Conservation (phyloP, 1,140 invertebrate genomes). For the Drosophila gunungcola region DNA sequence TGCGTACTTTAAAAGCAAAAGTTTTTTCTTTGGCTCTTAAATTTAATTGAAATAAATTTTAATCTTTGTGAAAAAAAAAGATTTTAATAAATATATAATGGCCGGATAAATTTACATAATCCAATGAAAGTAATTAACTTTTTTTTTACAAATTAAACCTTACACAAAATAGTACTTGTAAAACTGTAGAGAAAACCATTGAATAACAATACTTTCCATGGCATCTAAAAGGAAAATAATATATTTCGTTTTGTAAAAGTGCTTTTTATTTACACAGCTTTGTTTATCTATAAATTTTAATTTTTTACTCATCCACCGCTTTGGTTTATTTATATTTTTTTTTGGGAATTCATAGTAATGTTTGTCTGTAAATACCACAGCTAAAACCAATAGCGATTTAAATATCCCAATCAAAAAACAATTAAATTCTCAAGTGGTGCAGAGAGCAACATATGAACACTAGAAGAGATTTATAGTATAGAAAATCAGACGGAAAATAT, state of each 20-base stretch:
- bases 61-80: too few species aligned
- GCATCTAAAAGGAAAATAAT: slow-evolving; percentile 1
- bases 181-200: background rate
- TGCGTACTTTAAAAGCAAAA: background rate
- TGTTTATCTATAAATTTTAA: slow-evolving; percentile 14
- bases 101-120: too few species aligned
- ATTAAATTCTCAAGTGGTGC: slow-evolving; percentile 8
- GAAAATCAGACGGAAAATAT: background rate
- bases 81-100: too few species aligned
- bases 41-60: too few species aligned
- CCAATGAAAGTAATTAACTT: too few species aligned
- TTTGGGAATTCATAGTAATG: slow-evolving; percentile 13
- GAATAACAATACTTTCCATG: too few species aligned
- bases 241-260: slow-evolving; percentile 1
- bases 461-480: background rate
- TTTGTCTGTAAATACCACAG: slow-evolving; percentile 8
- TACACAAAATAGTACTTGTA: too few species aligned
- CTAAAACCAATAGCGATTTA: background rate
- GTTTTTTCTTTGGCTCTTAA: too few species aligned
- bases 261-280: slow-evolving; percentile 1
- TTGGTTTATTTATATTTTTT: slow-evolving; percentile 21
- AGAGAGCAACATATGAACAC: slow-evolving; percentile 4
- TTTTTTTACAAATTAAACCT: too few species aligned
- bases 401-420: slow-evolving; percentile 23
- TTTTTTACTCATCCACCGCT: slow-evolving; percentile 16